Evolutionary conservation across 1,140 invertebrate species (phyloP), one percentile per base, ranked within the genome.

Genomic region (Coptotermes formosanus): DNA sequence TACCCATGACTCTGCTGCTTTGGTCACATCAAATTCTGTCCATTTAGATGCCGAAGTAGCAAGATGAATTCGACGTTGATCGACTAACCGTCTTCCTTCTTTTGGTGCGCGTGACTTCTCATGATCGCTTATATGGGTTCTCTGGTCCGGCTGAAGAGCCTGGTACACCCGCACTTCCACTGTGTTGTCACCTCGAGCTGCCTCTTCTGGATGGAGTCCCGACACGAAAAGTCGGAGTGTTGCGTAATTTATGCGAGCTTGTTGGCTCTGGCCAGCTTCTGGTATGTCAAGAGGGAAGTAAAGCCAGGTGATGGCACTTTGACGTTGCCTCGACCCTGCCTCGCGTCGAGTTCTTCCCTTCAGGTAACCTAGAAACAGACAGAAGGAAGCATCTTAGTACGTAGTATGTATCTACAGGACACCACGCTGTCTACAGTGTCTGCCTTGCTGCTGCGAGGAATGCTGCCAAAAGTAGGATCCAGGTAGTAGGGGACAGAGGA

Each of bases 11-110:
- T 90, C 88, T n/a, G 91, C 91, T 0, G 92, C 91, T 85, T 89
- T 89, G 0, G 92, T 93, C 1, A 92, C 90, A 88, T 94, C 93
- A 11, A 94, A 90, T 87, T 94, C 93, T 12, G 93, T 89, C 93
- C 93, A 94, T 85, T 88, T 87, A 0, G 90, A 81, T 16, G 87
- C 86, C 43, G 82, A 30, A 30, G 86, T 45, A 7, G 81, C 21
- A 11, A 75, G 83, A 30, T 75, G 64, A 30, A 75, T 75, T 25
- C n/a, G 64, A 75, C 64, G 64, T 30, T 75, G 25, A 30, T 75
- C 64, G 25, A 75, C n/a, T 9, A 75, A 30, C n/a, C 30, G 14
- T 75, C 64, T 75, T 30, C 88, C 44, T 75, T 75, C 48, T 30
- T 88, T 43, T 55, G 52, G 8, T 83, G 86, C 16, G 88, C 55